Percentiles rank a stretch among this genome's conserved stretches.
Evolutionary conservation across 2,797 vertebrate genomes (phyloP).

Genomic region (Lithobates sylvaticus): DNA sequence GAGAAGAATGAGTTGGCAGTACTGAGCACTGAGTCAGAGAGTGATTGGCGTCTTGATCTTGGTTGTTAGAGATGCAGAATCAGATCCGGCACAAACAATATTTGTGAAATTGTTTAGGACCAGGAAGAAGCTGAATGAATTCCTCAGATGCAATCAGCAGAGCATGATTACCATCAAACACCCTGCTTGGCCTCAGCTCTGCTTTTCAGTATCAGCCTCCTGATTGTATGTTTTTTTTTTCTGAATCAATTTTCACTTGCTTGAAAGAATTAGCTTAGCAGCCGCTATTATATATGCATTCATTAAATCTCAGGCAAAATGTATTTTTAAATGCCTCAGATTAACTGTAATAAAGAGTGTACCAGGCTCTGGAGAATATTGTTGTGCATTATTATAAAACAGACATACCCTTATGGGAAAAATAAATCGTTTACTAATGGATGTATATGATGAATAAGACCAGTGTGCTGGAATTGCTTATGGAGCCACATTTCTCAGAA

Average conservation of each 20-base stretch:
- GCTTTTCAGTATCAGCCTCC: slow-evolving; percentile 34
- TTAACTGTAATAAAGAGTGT: slow-evolving; percentile 46
- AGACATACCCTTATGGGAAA: slow-evolving; percentile 5
- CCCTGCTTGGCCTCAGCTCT: slow-evolving; percentile 22
- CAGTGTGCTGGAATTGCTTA: slow-evolving; percentile 21
- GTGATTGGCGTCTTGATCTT: neutral
- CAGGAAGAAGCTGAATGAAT: slow-evolving; percentile 29
- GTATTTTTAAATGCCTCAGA: slow-evolving; percentile 50
- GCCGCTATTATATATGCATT: slow-evolving; percentile 48
- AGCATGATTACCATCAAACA: slow-evolving; percentile 48
- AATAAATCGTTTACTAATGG: slow-evolving; percentile 42
- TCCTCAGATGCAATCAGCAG: slow-evolving; percentile 30
- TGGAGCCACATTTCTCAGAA: slow-evolving; percentile 35
- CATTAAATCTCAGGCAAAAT: slow-evolving; percentile 42
- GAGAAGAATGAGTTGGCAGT: neutral
- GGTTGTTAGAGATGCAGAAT: neutral
- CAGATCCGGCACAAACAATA: neutral
- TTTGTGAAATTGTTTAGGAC: slow-evolving; percentile 5
- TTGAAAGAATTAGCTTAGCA: slow-evolving; percentile 43
- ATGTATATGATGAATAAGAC: slow-evolving; percentile 42
- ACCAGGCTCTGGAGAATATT: slow-evolving; percentile 22
- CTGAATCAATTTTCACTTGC: slow-evolving; percentile 42
- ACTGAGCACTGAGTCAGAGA: slow-evolving; percentile 6
- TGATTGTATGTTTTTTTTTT: slow-evolving; percentile 49
- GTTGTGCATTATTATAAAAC: slow-evolving; percentile 15